phyloP scores from a whole-genome alignment of 2,888 invertebrate genomes.

The Xanthostigma xanthostigma region DNA sequence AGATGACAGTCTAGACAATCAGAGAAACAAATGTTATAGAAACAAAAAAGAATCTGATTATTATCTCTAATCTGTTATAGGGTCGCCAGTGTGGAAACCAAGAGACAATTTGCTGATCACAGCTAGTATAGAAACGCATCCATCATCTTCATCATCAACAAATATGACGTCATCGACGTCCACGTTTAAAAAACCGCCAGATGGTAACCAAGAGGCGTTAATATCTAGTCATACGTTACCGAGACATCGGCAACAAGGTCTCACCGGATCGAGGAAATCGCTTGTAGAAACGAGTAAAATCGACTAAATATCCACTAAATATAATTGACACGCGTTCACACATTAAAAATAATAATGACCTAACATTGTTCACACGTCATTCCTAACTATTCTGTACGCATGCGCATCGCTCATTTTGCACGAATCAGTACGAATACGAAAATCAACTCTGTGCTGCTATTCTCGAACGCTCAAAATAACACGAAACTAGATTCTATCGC shows the following conservation, averaged over 20 bases:
- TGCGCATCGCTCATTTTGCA: no score
- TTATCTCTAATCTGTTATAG: slow-evolving; percentile 46
- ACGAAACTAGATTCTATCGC: no score
- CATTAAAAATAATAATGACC: no score
- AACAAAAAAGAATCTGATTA: no score
- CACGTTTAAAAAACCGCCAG: slow-evolving; percentile 5
- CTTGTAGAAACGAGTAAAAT: slow-evolving; percentile 34
- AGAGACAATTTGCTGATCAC: slow-evolving; percentile 45
- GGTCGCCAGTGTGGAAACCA: slow-evolving; percentile 98
- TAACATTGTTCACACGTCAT: no score
- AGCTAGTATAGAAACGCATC: slow-evolving; percentile 3
- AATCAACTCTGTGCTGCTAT: no score
- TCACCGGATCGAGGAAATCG: slow-evolving; percentile 42
- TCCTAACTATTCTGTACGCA: no score
- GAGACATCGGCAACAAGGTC: slow-evolving; percentile 33
- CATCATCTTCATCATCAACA: slow-evolving; percentile 2
- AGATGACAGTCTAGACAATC: no score
- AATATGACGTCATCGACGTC: slow-evolving; percentile 5
- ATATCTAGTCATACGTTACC: slow-evolving; percentile 20
- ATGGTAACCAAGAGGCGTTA: background rate
- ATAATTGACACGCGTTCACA: background rate
- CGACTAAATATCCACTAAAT: background rate
- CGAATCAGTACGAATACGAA: no score
- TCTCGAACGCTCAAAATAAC: no score
- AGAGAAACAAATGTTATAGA: no score